Base-by-base conservation (phyloP, 1,140 invertebrate genomes). In the Doryteuthis pealeii region DNA sequence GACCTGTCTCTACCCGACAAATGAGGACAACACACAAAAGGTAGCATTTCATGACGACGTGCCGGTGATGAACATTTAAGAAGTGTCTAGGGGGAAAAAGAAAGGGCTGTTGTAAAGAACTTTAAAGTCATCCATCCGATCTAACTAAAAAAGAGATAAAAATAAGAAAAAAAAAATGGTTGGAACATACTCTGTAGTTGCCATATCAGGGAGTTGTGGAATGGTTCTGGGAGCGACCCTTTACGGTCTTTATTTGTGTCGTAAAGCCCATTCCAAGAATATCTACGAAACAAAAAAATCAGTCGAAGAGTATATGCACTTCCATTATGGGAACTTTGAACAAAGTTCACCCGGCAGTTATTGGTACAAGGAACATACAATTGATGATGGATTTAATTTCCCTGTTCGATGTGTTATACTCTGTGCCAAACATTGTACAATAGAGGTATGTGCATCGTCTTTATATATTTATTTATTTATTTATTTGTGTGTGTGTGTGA, bases 361-460 rank as follows among this genome's bases (percentile, higher is more conserved):
- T n/a, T 62, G 54, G 14, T 74, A 74, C 15, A 86, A 82, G 72
- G 79, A 83, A 32, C 82, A 84, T 76, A 84, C 82, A 22, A 85
- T 85, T 32, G 80, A 80, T 43, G 81, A 83, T 54, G 74, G 81
- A 8, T 73, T 87, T 28, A 82, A 86, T 72, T 88, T 88, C 74
- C 86, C 87, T 2, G 87, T 83, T 77, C 73, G 85, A 73, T 86
- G 85, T 78, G 86, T 85, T 32, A 85, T 87, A n/a, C 70, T 88
- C 14, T 87, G 86, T 74, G 35, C 84, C 12, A 84, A 86, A 70
- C 78, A 87, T 71, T 83, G 75, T 43, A 81, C 81, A 74, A 70
- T 58, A 54, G 45, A 80, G 74, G 83, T 80, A 66, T n/a, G n/a
- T n/a, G n/a, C n/a, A n/a, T n/a, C n/a, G n/a, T n/a, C n/a, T n/a